A percentile compares a stretch with the other conserved stretches of the same genome.
phyloP scores from a whole-genome alignment of 1,140 invertebrate species.

The Leptinotarsa defecta region DNA sequence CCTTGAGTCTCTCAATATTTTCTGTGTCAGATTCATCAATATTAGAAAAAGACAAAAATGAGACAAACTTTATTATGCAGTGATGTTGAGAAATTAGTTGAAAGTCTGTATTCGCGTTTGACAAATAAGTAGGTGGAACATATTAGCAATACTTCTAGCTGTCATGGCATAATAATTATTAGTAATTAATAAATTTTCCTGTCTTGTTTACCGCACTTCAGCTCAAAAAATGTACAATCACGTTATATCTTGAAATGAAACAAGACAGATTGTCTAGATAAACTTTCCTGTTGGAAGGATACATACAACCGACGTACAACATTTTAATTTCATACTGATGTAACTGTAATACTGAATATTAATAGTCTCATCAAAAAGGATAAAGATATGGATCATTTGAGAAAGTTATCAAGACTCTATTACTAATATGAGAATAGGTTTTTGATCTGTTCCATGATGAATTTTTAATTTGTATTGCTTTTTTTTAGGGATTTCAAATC shows the following conservation, averaged over 20 bases:
- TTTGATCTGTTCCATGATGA: no score
- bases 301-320: background rate
- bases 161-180: slow-evolving; percentile 23
- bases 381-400: no score
- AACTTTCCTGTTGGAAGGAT: slow-evolving; percentile 4
- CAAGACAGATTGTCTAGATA: slow-evolving; percentile 19
- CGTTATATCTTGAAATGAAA: slow-evolving; percentile 11
- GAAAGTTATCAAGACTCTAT: no score
- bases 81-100: slow-evolving; percentile 19
- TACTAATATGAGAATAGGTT: no score
- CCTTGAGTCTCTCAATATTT: no score
- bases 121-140: slow-evolving; percentile 25
- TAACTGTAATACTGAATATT: background rate
- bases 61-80: background rate
- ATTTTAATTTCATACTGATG: background rate
- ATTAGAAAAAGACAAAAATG: no score
- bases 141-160: slow-evolving; percentile 17
- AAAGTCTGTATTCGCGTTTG: slow-evolving; percentile 20
- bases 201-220: slow-evolving; percentile 18
- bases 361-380: no score
- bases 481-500: no score
- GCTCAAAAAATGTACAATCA: slow-evolving; percentile 10
- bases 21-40: no score
- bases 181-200: slow-evolving; percentile 23
- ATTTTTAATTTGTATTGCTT: no score